Conservation (phyloP, 1,140 invertebrate species). For the Cydia amplana region DNA sequence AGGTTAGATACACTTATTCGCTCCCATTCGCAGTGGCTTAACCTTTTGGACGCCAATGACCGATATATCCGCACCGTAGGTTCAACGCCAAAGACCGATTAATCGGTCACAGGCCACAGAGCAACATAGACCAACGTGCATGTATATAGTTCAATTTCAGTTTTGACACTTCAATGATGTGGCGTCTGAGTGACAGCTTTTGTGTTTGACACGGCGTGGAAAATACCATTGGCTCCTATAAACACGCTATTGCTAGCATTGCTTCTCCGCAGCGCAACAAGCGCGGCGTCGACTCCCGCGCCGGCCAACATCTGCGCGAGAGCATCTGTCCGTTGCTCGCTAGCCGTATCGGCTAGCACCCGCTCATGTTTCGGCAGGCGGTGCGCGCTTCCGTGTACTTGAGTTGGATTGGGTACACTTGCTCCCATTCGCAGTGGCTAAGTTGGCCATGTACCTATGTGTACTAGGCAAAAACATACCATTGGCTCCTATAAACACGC, state of each 20-base stretch:
- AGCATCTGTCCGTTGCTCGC: conserved; percentile 80
- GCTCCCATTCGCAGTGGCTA: conserved; percentile 1
- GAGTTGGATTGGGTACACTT: conserved; percentile 51
- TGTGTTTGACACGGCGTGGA: no score
- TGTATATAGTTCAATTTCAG: no score
- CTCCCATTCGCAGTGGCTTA: no score
- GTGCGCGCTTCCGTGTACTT: conserved; percentile 81
- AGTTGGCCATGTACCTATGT: no score
- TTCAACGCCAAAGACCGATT: no score
- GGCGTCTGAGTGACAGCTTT: no score
- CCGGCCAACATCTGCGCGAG: conserved; percentile 74
- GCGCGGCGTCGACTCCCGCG: conserved; percentile 62
- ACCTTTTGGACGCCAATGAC: no score
- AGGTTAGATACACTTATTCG: no score
- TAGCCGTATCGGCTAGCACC: conserved; percentile 81
- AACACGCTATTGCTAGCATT: conserved; percentile 47
- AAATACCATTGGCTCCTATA: conserved; percentile 34
- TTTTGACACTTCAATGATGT: no score
- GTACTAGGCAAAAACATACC: background rate
- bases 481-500: conserved; percentile 42
- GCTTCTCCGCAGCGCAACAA: conserved; percentile 78
- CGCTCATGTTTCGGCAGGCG: conserved; percentile 79
- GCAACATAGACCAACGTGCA: no score
- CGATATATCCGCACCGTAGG: no score
- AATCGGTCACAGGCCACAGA: no score